phyloP scores from a whole-genome alignment of 2,113 vertebrate species.

The Formicarius rufipectus region DNA sequence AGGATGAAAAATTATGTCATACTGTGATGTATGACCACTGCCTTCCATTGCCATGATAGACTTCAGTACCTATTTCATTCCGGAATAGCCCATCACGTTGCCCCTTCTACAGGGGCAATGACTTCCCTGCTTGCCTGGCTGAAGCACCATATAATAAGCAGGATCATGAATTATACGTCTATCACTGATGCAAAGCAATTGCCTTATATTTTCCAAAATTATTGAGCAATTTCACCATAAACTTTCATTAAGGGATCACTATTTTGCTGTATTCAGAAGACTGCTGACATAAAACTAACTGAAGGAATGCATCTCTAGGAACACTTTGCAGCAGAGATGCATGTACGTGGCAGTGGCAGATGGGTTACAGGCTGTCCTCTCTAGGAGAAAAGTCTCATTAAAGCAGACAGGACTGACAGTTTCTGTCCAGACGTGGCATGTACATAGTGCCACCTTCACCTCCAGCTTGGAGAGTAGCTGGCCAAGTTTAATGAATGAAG shows the following conservation, averaged over 20 bases:
- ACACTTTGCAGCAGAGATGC: neutral
- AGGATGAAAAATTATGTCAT: conserved; percentile 46
- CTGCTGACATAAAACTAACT: neutral
- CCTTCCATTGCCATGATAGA: neutral
- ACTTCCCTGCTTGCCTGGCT: neutral
- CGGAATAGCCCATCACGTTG: neutral
- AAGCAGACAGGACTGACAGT: neutral
- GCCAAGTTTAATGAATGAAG: neutral
- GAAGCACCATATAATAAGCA: neutral
- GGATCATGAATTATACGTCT: neutral
- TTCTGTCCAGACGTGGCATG: neutral
- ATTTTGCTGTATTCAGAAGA: neutral
- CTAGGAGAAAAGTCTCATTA: conserved; percentile 31
- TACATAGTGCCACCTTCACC: neutral
- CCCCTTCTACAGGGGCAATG: neutral
- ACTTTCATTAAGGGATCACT: neutral
- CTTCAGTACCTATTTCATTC: neutral
- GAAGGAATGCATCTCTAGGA: neutral
- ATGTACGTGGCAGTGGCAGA: neutral
- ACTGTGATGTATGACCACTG: neutral
- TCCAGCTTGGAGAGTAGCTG: neutral
- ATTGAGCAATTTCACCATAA: neutral
- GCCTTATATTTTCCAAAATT: neutral
- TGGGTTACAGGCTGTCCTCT: neutral
- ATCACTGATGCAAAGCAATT: neutral